phyloP scores from a whole-genome alignment of 2,113 vertebrate genomes.

The Henicopernis longicauda region DNA sequence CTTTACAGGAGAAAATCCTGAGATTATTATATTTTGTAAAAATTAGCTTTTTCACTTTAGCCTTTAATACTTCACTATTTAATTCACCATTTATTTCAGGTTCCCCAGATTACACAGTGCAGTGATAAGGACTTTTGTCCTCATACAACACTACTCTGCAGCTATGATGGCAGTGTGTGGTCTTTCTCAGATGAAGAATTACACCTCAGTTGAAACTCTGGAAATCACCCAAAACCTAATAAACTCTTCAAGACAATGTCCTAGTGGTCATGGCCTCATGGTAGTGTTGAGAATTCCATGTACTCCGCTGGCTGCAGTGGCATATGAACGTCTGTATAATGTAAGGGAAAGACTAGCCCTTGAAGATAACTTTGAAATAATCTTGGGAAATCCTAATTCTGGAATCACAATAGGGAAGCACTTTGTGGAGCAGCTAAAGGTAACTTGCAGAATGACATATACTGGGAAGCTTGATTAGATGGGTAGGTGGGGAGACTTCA shows the following conservation, averaged over 20 bases:
- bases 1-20: neutral
- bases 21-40: neutral
- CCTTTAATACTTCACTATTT: neutral
- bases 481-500: neutral
- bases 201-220: constrained; percentile 94
- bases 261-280: constrained; percentile 91
- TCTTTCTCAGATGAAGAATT: constrained; percentile 87
- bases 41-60: neutral
- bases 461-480: neutral
- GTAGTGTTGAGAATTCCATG: constrained; percentile 93
- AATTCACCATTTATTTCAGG: constrained; percentile 69
- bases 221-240: constrained; percentile 92
- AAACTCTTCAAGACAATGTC: constrained; percentile 82
- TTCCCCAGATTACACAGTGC: constrained; percentile 94
- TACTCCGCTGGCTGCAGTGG: constrained; percentile 83
- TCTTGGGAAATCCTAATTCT: constrained; percentile 84
- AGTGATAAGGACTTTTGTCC: constrained; percentile 91
- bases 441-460: constrained; percentile 28
- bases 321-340: constrained; percentile 85
- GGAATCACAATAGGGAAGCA: constrained; percentile 82
- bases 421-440: constrained; percentile 91
- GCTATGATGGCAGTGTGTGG: constrained; percentile 91
- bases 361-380: constrained; percentile 90
- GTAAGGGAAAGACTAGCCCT: constrained; percentile 88
- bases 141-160: constrained; percentile 92